Percentiles rank a stretch among this genome's conserved stretches.
These are phyloP conservation scores for Habrosyne pyritoides DNA, from an alignment of 2,888 invertebrate genomes.

Conservation along the genomic window DNA sequence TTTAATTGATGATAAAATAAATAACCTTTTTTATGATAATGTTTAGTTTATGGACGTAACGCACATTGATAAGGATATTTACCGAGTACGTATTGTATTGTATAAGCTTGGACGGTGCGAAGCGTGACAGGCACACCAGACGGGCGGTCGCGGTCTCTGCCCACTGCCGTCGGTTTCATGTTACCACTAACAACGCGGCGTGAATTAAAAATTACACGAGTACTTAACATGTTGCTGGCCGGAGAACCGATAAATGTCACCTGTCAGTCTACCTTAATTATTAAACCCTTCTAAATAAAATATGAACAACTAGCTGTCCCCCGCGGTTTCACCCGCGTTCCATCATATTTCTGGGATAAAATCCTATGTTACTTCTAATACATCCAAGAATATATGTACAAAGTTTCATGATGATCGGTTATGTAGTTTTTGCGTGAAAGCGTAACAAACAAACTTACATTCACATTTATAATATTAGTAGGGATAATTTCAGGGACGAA, in stretches of 20 bases:
- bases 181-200: conserved; percentile 59
- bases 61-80: conserved; percentile 25
- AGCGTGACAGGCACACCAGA: conserved; percentile 53
- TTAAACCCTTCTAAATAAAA: conserved; percentile 1
- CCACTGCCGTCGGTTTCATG: conserved; percentile 48
- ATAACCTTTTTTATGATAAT: neutral
- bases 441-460: too few relatives aligned
- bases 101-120: conserved; percentile 35
- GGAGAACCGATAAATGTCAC: conserved; percentile 12
- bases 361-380: too few relatives aligned
- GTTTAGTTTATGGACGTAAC: conserved; percentile 12
- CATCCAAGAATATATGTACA: too few relatives aligned
- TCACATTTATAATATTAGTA: too few relatives aligned
- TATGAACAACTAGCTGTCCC: too few relatives aligned
- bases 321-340: too few relatives aligned
- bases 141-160: conserved; percentile 57
- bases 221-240: conserved; percentile 22
- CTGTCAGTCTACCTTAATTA: conserved; percentile 9
- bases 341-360: too few relatives aligned
- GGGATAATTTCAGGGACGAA: too few relatives aligned
- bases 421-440: too few relatives aligned
- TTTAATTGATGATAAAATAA: neutral
- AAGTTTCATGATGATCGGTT: too few relatives aligned
- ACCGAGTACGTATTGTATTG: conserved; percentile 41
- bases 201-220: conserved; percentile 56